Percentiles rank a stretch among this genome's conserved stretches.
Evolutionary conservation across 2,113 vertebrate species (phyloP).

Genomic region (Labrus mixtus): DNA sequence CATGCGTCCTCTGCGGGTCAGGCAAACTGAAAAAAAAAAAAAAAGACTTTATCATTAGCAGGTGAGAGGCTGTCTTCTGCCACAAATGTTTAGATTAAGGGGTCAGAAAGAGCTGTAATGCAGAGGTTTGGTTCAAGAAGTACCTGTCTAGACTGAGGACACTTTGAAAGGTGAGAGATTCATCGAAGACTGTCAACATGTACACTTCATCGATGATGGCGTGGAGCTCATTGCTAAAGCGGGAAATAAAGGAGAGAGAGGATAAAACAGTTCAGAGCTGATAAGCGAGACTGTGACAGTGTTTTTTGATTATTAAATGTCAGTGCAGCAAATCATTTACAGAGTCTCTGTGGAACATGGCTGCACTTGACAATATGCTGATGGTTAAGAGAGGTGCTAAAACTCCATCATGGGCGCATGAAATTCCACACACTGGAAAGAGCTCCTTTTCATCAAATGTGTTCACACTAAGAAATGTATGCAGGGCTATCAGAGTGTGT

Average conservation of each 20-base stretch:
- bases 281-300: constrained; percentile 19
- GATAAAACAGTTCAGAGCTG: not conserved
- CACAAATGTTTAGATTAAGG: constrained; percentile 43
- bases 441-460: constrained; percentile 39
- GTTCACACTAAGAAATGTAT: constrained; percentile 23
- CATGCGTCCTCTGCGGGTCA: constrained; percentile 94
- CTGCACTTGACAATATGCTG: constrained; percentile 64
- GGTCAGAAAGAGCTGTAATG: constrained; percentile 33
- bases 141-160: constrained; percentile 93
- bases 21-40: constrained; percentile 89
- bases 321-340: constrained; percentile 54
- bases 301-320: constrained; percentile 64
- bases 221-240: constrained; percentile 89
- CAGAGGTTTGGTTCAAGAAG: constrained; percentile 37
- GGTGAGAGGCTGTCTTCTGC: constrained; percentile 46
- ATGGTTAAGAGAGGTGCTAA: constrained; percentile 58
- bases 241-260: constrained; percentile 8
- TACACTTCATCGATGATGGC: constrained; percentile 95
- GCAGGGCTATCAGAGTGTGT: constrained; percentile 11
- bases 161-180: constrained; percentile 87
- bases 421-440: constrained; percentile 48
- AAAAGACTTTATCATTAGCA: constrained; percentile 51
- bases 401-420: constrained; percentile 49
- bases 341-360: constrained; percentile 55
- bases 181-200: constrained; percentile 95